phyloP scores from a whole-genome alignment of 2,888 invertebrate genomes.

The Hedychridium roseum region DNA sequence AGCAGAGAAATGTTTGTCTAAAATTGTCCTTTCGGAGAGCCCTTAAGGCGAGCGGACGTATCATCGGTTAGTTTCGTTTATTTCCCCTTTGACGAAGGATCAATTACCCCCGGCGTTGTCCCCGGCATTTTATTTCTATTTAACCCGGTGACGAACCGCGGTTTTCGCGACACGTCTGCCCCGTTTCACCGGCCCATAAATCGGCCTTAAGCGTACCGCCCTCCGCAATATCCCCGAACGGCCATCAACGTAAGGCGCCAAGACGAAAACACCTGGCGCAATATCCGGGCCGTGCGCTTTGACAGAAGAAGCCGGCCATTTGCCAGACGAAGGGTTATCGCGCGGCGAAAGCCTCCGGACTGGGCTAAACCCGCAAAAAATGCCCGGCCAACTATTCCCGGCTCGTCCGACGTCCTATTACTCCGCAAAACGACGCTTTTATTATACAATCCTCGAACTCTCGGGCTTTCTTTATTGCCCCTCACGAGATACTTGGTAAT shows the following conservation, averaged over 20 bases:
- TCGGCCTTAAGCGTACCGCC: slow-evolving; percentile 24
- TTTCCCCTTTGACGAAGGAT: too few species aligned
- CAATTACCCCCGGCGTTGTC: not conserved
- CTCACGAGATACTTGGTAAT: too few species aligned
- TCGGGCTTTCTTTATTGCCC: too few species aligned
- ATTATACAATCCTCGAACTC: too few species aligned
- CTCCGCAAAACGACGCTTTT: too few species aligned
- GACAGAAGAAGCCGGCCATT: slow-evolving; percentile 32
- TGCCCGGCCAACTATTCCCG: too few species aligned
- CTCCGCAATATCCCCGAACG: slow-evolving; percentile 22
- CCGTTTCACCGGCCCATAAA: slow-evolving; percentile 25
- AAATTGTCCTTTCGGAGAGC: too few species aligned
- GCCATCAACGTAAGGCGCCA: slow-evolving; percentile 12
- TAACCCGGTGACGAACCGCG: slow-evolving; percentile 5
- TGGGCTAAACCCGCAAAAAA: too few species aligned
- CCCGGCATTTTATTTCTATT: not conserved
- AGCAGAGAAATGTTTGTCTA: too few species aligned
- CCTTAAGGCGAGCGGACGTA: too few species aligned
- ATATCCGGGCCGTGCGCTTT: slow-evolving; percentile 31
- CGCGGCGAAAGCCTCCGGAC: slow-evolving; percentile 6
- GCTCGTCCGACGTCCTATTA: too few species aligned
- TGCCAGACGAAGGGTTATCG: slow-evolving; percentile 18
- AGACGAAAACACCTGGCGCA: slow-evolving; percentile 37
- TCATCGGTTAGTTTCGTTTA: too few species aligned
- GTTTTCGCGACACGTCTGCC: slow-evolving; percentile 18